Base-by-base conservation (phyloP, 2,888 invertebrate species). In the Lithophane leautieri region DNA sequence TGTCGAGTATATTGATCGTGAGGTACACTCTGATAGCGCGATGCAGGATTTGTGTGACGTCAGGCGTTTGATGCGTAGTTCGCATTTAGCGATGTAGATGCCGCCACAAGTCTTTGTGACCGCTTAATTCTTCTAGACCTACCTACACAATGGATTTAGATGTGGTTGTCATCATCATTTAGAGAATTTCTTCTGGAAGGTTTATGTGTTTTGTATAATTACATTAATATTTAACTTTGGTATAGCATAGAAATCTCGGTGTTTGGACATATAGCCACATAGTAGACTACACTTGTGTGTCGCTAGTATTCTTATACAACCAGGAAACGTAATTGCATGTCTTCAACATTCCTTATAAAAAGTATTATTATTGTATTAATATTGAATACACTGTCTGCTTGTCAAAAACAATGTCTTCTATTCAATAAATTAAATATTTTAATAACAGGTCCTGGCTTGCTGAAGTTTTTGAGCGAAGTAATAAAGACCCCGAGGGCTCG, bases 401-500 rank as follows among this genome's bases (percentile, higher is more conserved):
- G n/a, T n/a, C n/a, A n/a, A n/a, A n/a, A n/a, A n/a, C n/a, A n/a
- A n/a, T n/a, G n/a, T n/a, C n/a, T n/a, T n/a, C n/a, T n/a, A n/a
- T n/a, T n/a, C n/a, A n/a, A n/a, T 50, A n/a, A 22, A 58, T 25
- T 34, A 28, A n/a, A 7, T 4, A 70, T 4, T 42, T 70, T 25
- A 16, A 11, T 40, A 14, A 16, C 69, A 94, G 94, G 94, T 34
- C 93, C 94, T 6, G 89, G 85, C 6, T 86, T 98, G 25, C 89
- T 97, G 7, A 94, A 97, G 65, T 97, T 97, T 79, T 92, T 98
- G 70, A 97, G 95, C 12, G 94, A 97, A 88, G 97, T 97, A 0
- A 97, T 98, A 40, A 97, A 97, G 0, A 88, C 96, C 0, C 97
- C 98, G 0, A 98, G 97, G 87, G 92, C 94, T 0, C 34, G 34